Evolutionary conservation across 2,797 vertebrate genomes (phyloP), one percentile per base, ranked within the genome.

Genomic region (Enteromius unitaeniatus): DNA sequence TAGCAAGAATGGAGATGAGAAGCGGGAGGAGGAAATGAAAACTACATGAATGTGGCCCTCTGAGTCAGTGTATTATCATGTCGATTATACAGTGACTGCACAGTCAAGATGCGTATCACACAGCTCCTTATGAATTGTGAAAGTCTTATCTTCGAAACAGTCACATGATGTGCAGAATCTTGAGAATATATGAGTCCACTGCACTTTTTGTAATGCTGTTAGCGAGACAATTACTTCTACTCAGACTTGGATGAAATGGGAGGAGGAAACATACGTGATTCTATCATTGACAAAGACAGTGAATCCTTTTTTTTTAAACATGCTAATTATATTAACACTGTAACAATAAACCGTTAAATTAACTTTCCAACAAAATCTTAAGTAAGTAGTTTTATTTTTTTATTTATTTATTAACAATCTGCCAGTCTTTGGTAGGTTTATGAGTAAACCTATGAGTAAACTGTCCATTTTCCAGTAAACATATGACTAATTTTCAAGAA

Each of bases 21-120:
- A 83, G 53, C 26, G 45, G 72, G 58, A 82, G 84, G 74, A 74
- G 89, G 84, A 88, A 88, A 82, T 62, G 58, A 85, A 69, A 64
- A 40, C 68, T 75, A 55, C 75, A 81, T 58, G 79, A 78, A 84
- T 69, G 84, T 81, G 70, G 40, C 81, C 74, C 40, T 19, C 26
- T 55, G 82, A 73, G 68, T 60, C 77, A 65, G 51, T 88, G 83
- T 53, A 78, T 81, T 58, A 80, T 84, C 17, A 85, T 75, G 77
- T 81, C 49, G 37, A n/a, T 79, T 78, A 78, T 49, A 34, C 77
- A 68, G 81, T 75, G 23, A 77, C 31, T 68, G 62, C 34, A 51
- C 14, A 60, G 67, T 78, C 21, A 37, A 60, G 5, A 31, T 34
- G 53, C 4, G 4, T 42, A 69, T 83, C 45, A 14, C 11, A 47